These are phyloP conservation scores for Desmodus rotundus DNA, from an alignment of 2,113 vertebrate species.

Conservation along the genomic window DNA sequence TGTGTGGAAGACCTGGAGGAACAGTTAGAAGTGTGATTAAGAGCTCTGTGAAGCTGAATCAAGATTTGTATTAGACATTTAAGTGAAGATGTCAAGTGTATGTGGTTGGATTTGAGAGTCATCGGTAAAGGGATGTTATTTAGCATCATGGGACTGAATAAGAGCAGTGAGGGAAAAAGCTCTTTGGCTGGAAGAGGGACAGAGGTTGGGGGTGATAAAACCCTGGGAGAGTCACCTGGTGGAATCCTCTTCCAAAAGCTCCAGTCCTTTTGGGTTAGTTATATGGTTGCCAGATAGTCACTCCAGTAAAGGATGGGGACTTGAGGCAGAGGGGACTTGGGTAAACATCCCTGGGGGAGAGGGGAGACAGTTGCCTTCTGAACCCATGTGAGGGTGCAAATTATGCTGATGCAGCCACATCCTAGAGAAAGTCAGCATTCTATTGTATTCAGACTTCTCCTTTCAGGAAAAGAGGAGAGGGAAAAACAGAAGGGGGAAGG, in stretches of 20 bases:
- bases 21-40: neutral
- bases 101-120: neutral
- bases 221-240: neutral
- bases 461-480: neutral
- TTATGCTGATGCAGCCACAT: too few relatives aligned
- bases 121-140: neutral
- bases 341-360: neutral
- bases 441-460: neutral
- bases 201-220: neutral
- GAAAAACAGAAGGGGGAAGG: neutral
- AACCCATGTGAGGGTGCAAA: neutral
- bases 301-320: rapidly evolving
- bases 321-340: neutral
- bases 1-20: neutral
- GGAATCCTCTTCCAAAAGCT: neutral
- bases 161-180: neutral
- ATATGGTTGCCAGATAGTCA: neutral
- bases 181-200: neutral
- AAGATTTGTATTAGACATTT: neutral
- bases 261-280: neutral
- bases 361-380: neutral
- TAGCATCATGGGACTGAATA: neutral
- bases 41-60: neutral
- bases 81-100: neutral
- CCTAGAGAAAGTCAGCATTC: neutral